Evolutionary conservation across 2,888 invertebrate species (phyloP).

Genomic region (Fragum fragum): DNA sequence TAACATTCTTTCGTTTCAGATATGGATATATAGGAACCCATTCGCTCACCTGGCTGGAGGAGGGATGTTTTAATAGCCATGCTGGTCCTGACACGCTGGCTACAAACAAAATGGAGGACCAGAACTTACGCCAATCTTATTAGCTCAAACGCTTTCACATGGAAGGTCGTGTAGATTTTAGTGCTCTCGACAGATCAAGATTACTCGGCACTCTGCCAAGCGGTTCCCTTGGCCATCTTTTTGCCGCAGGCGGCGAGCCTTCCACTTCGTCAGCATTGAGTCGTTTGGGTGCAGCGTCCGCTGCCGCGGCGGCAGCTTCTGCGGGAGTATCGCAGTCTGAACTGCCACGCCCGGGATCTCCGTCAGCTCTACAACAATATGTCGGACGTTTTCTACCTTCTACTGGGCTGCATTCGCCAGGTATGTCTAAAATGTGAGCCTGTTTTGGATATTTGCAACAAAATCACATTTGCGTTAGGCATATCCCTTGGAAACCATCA

Average conservation of each 20-base stretch:
- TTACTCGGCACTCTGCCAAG: conserved; percentile 40
- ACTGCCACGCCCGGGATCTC: conserved; percentile 46
- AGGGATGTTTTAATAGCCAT: conserved; percentile 1
- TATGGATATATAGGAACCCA: conserved; percentile 3
- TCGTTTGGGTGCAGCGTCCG: conserved; percentile 44
- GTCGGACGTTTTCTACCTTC: conserved; percentile 47
- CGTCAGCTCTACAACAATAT: conserved; percentile 47
- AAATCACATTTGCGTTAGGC: too few species aligned
- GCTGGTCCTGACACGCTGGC: neutral
- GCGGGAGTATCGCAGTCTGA: conserved; percentile 52
- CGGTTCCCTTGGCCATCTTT: conserved; percentile 46
- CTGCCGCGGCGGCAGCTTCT: conserved; percentile 44
- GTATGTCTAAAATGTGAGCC: too few species aligned
- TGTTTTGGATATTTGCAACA: too few species aligned
- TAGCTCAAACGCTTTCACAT: conserved; percentile 27
- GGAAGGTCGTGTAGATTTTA: conserved; percentile 61
- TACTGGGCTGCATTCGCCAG: conserved; percentile 43
- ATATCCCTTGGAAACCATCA: too few species aligned
- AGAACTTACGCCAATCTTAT: neutral
- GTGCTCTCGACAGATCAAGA: conserved; percentile 59
- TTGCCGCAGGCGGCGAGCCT: conserved; percentile 27
- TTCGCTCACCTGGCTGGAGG: neutral
- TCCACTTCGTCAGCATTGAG: conserved; percentile 31
- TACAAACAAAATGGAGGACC: neutral
- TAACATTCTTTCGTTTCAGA: conserved; percentile 17